A percentile compares a stretch with the other conserved stretches of the same genome.
These are phyloP conservation scores for Catamblyrhynchus diadema DNA, from an alignment of 2,797 vertebrate species.

Conservation along the genomic window DNA sequence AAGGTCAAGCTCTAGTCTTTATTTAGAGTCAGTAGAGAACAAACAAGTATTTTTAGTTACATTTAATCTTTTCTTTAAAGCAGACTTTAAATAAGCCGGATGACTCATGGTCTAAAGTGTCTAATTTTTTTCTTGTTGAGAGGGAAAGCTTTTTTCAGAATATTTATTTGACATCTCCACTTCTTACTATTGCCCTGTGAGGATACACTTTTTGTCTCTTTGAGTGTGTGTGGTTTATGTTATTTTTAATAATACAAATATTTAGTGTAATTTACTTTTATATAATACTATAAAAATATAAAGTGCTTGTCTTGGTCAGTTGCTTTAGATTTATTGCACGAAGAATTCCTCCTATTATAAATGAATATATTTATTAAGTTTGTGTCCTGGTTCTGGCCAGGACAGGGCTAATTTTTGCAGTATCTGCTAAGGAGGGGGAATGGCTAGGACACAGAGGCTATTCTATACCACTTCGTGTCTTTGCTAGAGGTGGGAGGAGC, in stretches of 20 bases:
- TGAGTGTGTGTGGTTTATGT: background rate
- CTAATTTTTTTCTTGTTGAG: background rate
- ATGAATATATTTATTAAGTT: background rate
- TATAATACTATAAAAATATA: background rate
- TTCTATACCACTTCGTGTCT: background rate
- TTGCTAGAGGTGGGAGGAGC: background rate
- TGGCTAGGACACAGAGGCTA: background rate
- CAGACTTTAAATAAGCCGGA: background rate
- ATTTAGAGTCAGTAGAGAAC: background rate
- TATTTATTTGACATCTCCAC: background rate
- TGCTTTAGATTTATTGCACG: background rate
- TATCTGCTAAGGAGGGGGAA: background rate
- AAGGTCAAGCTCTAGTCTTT: background rate
- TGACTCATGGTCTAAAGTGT: background rate
- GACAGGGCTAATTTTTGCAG: background rate
- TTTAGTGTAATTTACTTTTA: background rate
- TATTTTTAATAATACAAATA: background rate
- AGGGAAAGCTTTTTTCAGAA: background rate
- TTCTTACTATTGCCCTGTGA: background rate
- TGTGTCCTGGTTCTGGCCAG: background rate
- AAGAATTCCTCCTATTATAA: background rate
- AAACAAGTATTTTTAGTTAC: background rate
- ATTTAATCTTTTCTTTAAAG: background rate
- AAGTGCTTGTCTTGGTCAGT: background rate
- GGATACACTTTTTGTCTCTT: rapidly evolving